These are phyloP conservation scores for Mycalesis mineus DNA, from an alignment of 2,888 invertebrate species.

Conservation along the genomic window DNA sequence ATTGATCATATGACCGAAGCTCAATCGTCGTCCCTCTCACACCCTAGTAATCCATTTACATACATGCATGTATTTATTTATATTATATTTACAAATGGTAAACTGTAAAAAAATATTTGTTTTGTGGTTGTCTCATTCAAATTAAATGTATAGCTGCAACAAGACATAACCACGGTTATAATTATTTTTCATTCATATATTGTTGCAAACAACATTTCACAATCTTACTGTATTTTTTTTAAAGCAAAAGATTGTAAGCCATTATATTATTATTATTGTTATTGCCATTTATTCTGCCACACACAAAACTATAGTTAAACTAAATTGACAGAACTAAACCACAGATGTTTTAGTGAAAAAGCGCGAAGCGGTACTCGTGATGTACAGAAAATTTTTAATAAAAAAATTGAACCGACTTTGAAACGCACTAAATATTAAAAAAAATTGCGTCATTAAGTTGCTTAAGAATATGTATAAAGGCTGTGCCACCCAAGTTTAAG, in stretches of 20 bases:
- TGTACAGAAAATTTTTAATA: too few relatives aligned
- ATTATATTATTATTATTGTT: not conserved
- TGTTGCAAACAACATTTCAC: not conserved
- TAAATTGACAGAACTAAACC: not conserved
- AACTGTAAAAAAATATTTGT: slow-evolving; percentile 14
- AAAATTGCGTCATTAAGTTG: too few relatives aligned
- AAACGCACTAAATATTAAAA: too few relatives aligned
- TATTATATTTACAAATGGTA: slow-evolving; percentile 13
- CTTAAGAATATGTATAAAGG: too few relatives aligned
- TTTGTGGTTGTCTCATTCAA: slow-evolving; percentile 9
- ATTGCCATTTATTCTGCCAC: not conserved
- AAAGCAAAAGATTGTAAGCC: slow-evolving; percentile 2
- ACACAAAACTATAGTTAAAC: not conserved
- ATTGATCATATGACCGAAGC: not conserved
- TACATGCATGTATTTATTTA: slow-evolving; percentile 5
- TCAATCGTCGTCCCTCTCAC: not conserved
- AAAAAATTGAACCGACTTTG: too few relatives aligned
- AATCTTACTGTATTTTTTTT: not conserved
- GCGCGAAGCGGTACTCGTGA: too few relatives aligned
- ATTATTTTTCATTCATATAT: not conserved
- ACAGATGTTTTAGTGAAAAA: too few relatives aligned
- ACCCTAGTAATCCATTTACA: not conserved
- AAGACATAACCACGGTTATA: slow-evolving; percentile 11
- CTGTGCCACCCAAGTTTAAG: too few relatives aligned
- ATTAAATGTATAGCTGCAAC: slow-evolving; percentile 21